phyloP scores from a whole-genome alignment of 2,888 invertebrate genomes.

The Geotrupes spiniger region DNA sequence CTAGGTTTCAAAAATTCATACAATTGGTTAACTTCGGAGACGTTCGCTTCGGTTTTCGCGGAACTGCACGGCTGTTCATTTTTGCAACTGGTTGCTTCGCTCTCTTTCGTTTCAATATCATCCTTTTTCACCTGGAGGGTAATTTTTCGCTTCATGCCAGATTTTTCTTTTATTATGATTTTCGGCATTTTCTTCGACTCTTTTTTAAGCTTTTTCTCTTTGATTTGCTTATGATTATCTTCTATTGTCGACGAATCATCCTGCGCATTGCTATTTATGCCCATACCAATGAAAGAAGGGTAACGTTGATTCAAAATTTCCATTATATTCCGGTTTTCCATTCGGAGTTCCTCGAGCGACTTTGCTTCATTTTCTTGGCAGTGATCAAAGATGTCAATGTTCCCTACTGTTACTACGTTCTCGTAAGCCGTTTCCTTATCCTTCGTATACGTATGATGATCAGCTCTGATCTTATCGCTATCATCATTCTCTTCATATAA shows the following conservation, averaged over 20 bases:
- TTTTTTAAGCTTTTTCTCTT: conserved; percentile 7
- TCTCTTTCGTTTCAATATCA: too few species aligned
- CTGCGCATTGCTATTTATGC: conserved; percentile 11
- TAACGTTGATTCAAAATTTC: conserved; percentile 18
- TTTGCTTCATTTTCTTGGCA: neutral
- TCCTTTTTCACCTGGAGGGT: too few species aligned
- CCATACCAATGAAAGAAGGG: conserved; percentile 17
- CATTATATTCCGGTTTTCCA: neutral
- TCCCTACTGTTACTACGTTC: neutral
- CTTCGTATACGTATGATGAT: too few species aligned
- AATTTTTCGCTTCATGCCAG: too few species aligned
- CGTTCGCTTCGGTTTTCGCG: conserved; percentile 4
- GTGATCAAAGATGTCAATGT: neutral
- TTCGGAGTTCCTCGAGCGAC: neutral
- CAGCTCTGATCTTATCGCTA: too few species aligned
- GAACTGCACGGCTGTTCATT: neutral
- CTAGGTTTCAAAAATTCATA: conserved; percentile 6
- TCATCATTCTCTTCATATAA: too few species aligned
- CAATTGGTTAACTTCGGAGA: conserved; percentile 7
- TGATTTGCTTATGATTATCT: neutral
- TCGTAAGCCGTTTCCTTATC: neutral
- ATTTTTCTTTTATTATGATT: conserved; percentile 17
- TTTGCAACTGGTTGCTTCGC: too few species aligned
- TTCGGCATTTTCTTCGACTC: neutral
- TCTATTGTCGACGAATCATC: conserved; percentile 2